Evolutionary conservation across 2,888 invertebrate genomes (phyloP).

Genomic region (Xylota sylvarum): DNA sequence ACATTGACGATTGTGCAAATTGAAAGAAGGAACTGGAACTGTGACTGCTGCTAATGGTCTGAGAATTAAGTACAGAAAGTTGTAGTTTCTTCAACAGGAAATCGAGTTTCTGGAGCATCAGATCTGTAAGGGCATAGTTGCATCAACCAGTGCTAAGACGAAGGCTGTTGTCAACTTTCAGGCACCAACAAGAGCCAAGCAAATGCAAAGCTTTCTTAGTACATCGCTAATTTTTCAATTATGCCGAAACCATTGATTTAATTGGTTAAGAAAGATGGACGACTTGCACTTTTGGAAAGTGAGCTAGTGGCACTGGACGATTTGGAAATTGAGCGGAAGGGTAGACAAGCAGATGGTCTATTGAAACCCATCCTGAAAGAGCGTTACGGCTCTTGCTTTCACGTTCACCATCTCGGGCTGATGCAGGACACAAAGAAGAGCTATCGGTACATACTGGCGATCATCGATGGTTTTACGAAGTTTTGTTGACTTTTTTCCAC

Average conservation of each 20-base stretch:
- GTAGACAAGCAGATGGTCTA: too few species aligned
- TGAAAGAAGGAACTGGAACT: slow-evolving; percentile 22
- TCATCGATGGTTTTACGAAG: too few species aligned
- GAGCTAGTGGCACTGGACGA: slow-evolving; percentile 18
- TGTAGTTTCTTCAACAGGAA: slow-evolving; percentile 58
- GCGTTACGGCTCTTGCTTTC: too few species aligned
- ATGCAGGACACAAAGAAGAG: too few species aligned
- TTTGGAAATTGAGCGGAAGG: slow-evolving; percentile 29
- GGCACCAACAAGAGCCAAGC: slow-evolving; percentile 14
- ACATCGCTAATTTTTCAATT: slow-evolving; percentile 25
- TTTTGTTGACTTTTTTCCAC: too few species aligned
- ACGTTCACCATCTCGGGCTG: too few species aligned
- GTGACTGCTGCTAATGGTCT: neutral
- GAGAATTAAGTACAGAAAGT: slow-evolving; percentile 56
- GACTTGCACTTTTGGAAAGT: slow-evolving; percentile 6
- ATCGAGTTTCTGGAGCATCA: slow-evolving; percentile 63
- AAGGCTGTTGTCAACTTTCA: slow-evolving; percentile 56
- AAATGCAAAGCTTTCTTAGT: slow-evolving; percentile 50
- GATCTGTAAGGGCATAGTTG: slow-evolving; percentile 41
- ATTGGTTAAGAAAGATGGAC: slow-evolving; percentile 26
- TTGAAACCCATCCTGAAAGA: too few species aligned
- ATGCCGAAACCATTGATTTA: slow-evolving; percentile 12
- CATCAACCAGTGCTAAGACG: slow-evolving; percentile 16
- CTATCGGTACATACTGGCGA: too few species aligned
- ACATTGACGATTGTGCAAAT: slow-evolving; percentile 52